Base-by-base conservation (phyloP, 2,113 vertebrate genomes). In the Amia ocellicauda region DNA sequence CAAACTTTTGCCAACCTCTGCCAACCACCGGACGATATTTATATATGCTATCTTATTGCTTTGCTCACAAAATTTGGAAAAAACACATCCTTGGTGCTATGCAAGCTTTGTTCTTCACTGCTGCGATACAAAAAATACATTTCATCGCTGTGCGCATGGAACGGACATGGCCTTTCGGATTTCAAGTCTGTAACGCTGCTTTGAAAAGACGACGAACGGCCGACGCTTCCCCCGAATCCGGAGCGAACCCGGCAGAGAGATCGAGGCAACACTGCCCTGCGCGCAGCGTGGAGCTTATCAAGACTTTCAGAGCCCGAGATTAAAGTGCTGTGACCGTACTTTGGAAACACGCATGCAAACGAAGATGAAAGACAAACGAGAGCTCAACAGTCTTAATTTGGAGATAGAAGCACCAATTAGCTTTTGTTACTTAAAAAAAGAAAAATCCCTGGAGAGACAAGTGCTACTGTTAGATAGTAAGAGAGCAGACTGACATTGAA, bases 181-280 rank as follows among this genome's bases (percentile, higher is more conserved):
- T 8, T 4, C 24, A 9, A 52, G 4, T 20, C 42, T 17, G 2
- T 42, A 29, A 45, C 16, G 53, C 5, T 54, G 23, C 8, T 19
- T 14, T 52, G 7, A 36, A 54, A 20, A 62, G 19, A 9, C 22
- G 24, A 60, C 14, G 45, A 7, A 36, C 5, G 42, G 40, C 31
- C 11, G n/a, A n/a, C n/a, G n/a, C n/a, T n/a, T n/a, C n/a, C n/a
- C n/a, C n/a, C n/a, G 51, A 41, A 5, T 26, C 40, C 20, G n/a
- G 7, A 47, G 40, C 31, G 11, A 5, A 36, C 31, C 31, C 11
- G 31, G 31, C 29, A 57, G 58, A 2, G 7, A 52, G 8, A 60
- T 1, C 23, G 24, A 56, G 41, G 31, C 62, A 66, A 63, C 68
- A 22, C 41, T 66, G 58, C 58, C 49, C 31, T 36, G 5, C 31